phyloP scores from a whole-genome alignment of 2,797 vertebrate species.

The Anguilla anguilla region DNA sequence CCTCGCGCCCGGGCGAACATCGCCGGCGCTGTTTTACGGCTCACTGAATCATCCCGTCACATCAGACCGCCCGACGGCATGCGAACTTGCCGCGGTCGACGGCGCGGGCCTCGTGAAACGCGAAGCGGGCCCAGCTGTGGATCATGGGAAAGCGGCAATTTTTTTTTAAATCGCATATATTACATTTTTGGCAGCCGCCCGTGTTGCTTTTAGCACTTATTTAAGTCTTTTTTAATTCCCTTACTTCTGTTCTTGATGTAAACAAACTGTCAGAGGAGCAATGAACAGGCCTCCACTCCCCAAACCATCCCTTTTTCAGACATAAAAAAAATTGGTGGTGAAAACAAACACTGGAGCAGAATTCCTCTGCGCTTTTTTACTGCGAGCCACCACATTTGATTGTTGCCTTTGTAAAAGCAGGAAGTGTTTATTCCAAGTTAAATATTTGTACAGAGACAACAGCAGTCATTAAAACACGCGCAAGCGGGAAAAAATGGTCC shows the following conservation, averaged over 20 bases:
- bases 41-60: background rate
- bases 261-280: background rate
- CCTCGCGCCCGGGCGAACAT: background rate
- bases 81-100: background rate
- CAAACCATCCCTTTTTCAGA: background rate
- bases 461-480: slow-evolving; percentile 42
- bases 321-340: background rate
- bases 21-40: background rate
- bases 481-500: slow-evolving; percentile 33
- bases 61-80: background rate
- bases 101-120: background rate
- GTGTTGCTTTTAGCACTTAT: background rate
- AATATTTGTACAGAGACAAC: slow-evolving; percentile 44
- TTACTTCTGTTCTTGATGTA: background rate
- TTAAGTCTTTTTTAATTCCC: background rate
- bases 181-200: background rate
- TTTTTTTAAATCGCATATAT: background rate
- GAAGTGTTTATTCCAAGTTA: slow-evolving; percentile 26
- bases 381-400: background rate
- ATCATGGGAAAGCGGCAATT: background rate
- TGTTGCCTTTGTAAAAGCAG: background rate
- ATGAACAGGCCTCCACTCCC: background rate
- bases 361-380: background rate
- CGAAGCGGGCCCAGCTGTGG: slow-evolving; percentile 1
- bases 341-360: background rate